These are phyloP conservation scores for Plusia festucae DNA, from an alignment of 2,888 invertebrate genomes.

Conservation along the genomic window DNA sequence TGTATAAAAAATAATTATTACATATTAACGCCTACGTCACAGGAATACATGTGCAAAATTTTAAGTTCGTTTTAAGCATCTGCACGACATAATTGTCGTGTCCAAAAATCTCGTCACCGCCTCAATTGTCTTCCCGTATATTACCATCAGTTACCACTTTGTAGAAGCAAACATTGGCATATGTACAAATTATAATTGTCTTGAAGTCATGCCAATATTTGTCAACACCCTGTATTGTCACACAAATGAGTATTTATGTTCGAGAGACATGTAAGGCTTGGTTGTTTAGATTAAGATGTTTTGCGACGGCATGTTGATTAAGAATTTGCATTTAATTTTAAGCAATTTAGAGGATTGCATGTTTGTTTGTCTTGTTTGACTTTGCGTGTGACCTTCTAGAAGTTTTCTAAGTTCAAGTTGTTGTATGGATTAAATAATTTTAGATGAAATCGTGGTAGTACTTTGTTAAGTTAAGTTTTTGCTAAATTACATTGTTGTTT, in stretches of 20 bases:
- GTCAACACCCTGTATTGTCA: constrained; percentile 42
- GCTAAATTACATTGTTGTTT: too few species aligned
- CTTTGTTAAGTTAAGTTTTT: too few species aligned
- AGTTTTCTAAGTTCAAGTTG: too few species aligned
- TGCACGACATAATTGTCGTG: too few species aligned
- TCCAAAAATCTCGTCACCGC: constrained; percentile 1
- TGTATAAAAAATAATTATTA: too few species aligned
- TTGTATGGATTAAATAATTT: too few species aligned
- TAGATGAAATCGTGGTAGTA: too few species aligned
- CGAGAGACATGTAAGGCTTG: constrained; percentile 18
- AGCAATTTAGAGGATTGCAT: constrained; percentile 3
- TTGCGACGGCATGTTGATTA: constrained; percentile 12
- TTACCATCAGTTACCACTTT: constrained; percentile 26
- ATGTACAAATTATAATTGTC: constrained; percentile 61
- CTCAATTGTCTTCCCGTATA: background rate
- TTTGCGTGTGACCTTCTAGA: background rate
- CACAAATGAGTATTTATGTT: constrained; percentile 51
- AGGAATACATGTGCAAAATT: too few species aligned
- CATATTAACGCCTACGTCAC: too few species aligned
- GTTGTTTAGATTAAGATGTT: constrained; percentile 16
- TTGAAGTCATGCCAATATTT: constrained; percentile 61
- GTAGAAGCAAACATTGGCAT: constrained; percentile 50
- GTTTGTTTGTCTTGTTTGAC: background rate
- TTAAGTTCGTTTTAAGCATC: too few species aligned
- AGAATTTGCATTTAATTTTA: constrained; percentile 8